Base-by-base conservation (phyloP, 2,888 invertebrate species). In the Pseudanteris insignis region DNA sequence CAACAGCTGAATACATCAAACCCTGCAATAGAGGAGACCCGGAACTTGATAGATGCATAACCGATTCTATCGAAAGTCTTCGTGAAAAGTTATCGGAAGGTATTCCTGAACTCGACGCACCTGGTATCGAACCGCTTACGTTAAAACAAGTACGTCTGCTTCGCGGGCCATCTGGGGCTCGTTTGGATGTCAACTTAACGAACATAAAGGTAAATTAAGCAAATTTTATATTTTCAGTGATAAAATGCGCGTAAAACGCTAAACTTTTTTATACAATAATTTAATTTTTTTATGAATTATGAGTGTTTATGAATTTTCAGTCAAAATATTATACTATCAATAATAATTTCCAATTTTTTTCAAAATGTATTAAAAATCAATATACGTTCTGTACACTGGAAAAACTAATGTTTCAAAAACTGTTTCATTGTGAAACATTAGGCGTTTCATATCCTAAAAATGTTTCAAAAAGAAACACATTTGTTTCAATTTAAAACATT, bases 81-180 rank as follows among this genome's bases (percentile, higher is more conserved):
- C 81, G 85, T 51, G 84, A 83, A 0, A 85, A 85, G 71, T 82
- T 89, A 65, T 81, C 81, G 6, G 77, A 81, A 72, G 88, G 89
- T 33, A 88, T 89, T 48, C 86, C 87, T 0, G 88, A 88, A 75
- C 76, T 89, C 38, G 83, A 85, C n/a, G 87, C 88, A 2, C 89
- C 89, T 0, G 81, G 86, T 0, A 82, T 88, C 15, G 89, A 89
- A 67, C 88, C 88, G 0, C 77, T 89, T 13, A 79, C 81, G 32
- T 78, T 89, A 41, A 84, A 86, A 0, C 85, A 87, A 73, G 84
- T 89, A 9, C 84, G 84, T 3, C 77, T 89, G 48, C 82, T 85
- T 0, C 81, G 86, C 2, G 87, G 87, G 1, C 85, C 85, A 0
- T 81, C 82, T 33, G 85, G 84, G 3, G 86, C 79, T 2, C 73